These are phyloP conservation scores for Agrotis clavis DNA, from an alignment of 2,888 invertebrate genomes.

Conservation along the genomic window DNA sequence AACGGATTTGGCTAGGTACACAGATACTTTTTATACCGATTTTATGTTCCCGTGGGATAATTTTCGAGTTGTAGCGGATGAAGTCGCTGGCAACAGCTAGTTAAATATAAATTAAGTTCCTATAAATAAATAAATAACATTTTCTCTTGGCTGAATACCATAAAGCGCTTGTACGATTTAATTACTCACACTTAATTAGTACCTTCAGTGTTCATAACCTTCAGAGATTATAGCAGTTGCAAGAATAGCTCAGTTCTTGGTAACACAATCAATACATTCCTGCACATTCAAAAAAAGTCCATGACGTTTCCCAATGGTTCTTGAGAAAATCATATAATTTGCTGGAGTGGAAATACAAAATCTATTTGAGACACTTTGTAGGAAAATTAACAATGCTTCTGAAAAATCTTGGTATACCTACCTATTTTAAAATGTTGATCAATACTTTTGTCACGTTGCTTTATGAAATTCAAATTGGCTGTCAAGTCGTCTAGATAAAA, in stretches of 20 bases:
- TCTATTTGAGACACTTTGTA: conserved; percentile 2
- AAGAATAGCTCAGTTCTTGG: conserved; percentile 30
- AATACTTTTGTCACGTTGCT: neutral
- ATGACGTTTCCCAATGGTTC: neutral
- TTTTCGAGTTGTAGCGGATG: too few relatives aligned
- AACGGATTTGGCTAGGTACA: too few relatives aligned
- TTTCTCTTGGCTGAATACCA: conserved; percentile 2
- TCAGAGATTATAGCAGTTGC: neutral
- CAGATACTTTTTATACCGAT: too few relatives aligned
- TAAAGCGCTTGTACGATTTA: neutral
- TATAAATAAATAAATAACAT: conserved; percentile 24
- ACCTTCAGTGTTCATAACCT: neutral
- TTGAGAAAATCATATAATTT: conserved; percentile 17
- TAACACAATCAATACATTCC: conserved; percentile 16
- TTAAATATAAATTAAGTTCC: neutral
- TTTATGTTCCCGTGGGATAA: too few relatives aligned
- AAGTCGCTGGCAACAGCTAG: too few relatives aligned
- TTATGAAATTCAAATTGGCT: conserved; percentile 1
- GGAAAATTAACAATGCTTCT: neutral
- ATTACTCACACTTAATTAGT: conserved; percentile 21
- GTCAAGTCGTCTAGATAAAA: conserved; percentile 5
- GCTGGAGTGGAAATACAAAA: conserved; percentile 5
- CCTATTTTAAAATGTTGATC: neutral
- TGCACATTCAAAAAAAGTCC: neutral
- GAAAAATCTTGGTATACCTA: neutral